Base-by-base conservation (phyloP, 2,113 vertebrate species). In the Pangasianodon hypophthalmus region DNA sequence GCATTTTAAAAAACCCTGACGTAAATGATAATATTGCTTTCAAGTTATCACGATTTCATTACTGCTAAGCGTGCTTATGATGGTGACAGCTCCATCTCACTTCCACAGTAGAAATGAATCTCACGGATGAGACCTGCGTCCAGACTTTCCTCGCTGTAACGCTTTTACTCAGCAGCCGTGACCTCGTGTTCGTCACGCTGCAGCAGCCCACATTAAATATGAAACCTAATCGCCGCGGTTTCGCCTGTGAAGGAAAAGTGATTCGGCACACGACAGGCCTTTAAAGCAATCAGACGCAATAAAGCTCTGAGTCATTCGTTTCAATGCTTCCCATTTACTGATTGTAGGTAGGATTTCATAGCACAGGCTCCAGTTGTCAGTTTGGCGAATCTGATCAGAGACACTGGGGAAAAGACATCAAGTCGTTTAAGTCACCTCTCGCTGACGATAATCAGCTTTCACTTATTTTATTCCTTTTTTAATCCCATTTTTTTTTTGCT, bases 221-320 rank as follows among this genome's bases (percentile, higher is more conserved):
- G 79, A 85, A 82, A 88, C 18, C 64, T 58, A 83, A 91, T 89
- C 80, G 52, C 69, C 5, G 50, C 24, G 8, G 58, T 32, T 60
- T 89, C 24, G 62, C 21, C 77, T 62, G 87, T 83, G 92, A 91
- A 89, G 92, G 92, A 91, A 92, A 86, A 90, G 56, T 21, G 50
- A 56, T 56, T 82, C n/a, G n/a, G 50, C 29, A 44, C 18, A 71
- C 90, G 86, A 89, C 82, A 41, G 91, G 85, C 79, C 41, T 60
- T 26, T 87, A 95, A 95, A 94, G 88, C 93, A 94, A 95, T 95
- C 93, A 94, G 94, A 94, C 85, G 88, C 86, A 92, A 94, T 95
- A 92, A 95, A 95, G 93, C 75, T 94, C 92, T 92, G 94, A 95
- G 94, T 96, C 95, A 94, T 92, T 91, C 79, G 4, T 77, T 84